Percentiles rank a stretch among this genome's conserved stretches.
Evolutionary conservation across 2,888 invertebrate species (phyloP).

Genomic region (Masnerella sp.): DNA sequence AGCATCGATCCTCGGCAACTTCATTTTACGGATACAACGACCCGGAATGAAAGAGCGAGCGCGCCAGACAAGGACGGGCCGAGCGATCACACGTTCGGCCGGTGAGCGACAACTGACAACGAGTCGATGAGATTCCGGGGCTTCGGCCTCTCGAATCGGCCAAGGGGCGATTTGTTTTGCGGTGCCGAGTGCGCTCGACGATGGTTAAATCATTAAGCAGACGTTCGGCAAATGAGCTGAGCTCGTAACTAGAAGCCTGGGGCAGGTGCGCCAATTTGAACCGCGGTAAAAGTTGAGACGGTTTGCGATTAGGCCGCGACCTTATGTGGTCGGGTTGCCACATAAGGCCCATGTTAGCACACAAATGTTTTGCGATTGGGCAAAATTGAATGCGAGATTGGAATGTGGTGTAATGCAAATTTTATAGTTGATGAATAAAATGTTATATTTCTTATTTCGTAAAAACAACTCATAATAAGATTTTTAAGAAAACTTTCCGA

Average conservation of each 20-base stretch:
- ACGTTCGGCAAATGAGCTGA: constrained; percentile 62
- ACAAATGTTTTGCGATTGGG: too few relatives aligned
- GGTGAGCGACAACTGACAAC: constrained; percentile 56
- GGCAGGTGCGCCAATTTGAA: constrained; percentile 61
- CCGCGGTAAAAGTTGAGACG: too few relatives aligned
- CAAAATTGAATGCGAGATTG: too few relatives aligned
- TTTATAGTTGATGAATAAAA: too few relatives aligned
- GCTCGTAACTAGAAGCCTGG: constrained; percentile 62
- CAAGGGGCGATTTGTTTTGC: constrained; percentile 59
- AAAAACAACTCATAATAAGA: too few relatives aligned
- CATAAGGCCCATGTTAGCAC: too few relatives aligned
- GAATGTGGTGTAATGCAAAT: too few relatives aligned
- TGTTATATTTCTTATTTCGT: too few relatives aligned
- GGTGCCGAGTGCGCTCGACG: constrained; percentile 53
- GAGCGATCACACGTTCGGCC: constrained; percentile 24
- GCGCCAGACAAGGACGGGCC: constrained; percentile 2
- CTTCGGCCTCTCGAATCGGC: constrained; percentile 49
- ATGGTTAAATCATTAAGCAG: constrained; percentile 61
- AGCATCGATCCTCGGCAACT: constrained; percentile 38
- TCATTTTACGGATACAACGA: constrained; percentile 42
- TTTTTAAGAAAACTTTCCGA: too few relatives aligned
- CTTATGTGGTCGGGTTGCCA: too few relatives aligned
- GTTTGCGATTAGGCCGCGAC: too few relatives aligned
- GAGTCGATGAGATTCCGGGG: constrained; percentile 51
- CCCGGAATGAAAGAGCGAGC: constrained; percentile 35